phyloP scores from a whole-genome alignment of 2,113 vertebrate genomes.

The Cichladusa arquata region DNA sequence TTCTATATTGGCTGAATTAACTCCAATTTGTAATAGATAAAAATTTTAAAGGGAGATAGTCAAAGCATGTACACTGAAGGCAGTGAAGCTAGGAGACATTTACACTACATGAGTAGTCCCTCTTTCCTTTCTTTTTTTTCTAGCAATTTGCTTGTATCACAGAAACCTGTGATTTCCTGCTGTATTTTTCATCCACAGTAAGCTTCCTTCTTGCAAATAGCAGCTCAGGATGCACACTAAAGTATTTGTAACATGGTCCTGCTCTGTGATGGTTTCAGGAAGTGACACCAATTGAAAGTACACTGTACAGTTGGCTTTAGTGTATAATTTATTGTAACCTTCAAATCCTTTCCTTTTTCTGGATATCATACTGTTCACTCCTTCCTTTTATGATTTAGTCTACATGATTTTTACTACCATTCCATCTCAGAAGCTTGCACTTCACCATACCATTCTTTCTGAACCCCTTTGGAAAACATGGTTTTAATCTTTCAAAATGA shows the following conservation, averaged over 20 bases:
- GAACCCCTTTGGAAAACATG: slow-evolving; percentile 37
- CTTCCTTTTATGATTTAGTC: slow-evolving; percentile 29
- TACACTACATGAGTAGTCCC: not conserved
- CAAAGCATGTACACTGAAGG: not conserved
- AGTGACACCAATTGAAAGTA: slow-evolving; percentile 22
- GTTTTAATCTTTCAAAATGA: slow-evolving; percentile 6
- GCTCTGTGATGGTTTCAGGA: slow-evolving; percentile 34
- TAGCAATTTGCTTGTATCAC: not conserved
- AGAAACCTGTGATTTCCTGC: not conserved
- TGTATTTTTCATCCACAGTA: not conserved
- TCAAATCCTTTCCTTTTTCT: slow-evolving; percentile 26
- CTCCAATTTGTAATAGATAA: not conserved
- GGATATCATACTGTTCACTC: slow-evolving; percentile 34
- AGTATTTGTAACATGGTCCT: slow-evolving; percentile 29
- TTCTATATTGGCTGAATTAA: not conserved
- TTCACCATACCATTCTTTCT: slow-evolving; percentile 34
- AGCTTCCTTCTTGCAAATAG: not conserved
- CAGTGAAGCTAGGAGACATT: not conserved
- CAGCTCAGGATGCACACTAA: not conserved
- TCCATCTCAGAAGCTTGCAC: slow-evolving; percentile 6
- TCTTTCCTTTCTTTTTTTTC: not conserved
- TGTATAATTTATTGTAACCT: slow-evolving; percentile 50
- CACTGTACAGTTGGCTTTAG: slow-evolving; percentile 16
- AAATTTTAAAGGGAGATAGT: not conserved
- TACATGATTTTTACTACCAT: slow-evolving; percentile 48